phyloP scores from a whole-genome alignment of 1,140 invertebrate genomes.

The Argopecten irradians region DNA sequence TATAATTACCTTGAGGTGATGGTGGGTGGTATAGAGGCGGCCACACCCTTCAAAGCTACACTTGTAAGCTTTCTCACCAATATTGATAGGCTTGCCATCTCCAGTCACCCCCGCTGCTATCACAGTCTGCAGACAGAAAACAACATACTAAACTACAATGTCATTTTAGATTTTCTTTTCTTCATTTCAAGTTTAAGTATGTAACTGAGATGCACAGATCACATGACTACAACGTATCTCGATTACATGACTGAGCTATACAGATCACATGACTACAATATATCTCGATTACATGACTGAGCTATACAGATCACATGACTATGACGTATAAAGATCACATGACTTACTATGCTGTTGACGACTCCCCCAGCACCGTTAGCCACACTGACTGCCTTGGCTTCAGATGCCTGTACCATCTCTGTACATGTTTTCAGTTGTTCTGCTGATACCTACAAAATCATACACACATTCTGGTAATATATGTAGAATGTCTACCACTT shows the following conservation, averaged over 20 bases:
- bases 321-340: background rate
- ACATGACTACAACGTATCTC: background rate
- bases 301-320: background rate
- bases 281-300: background rate
- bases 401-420: background rate
- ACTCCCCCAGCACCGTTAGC: background rate
- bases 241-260: background rate
- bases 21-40: constrained; percentile 80
- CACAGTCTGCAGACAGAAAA: constrained; percentile 42
- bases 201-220: background rate
- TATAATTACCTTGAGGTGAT: constrained; percentile 79
- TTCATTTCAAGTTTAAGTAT: background rate
- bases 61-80: constrained; percentile 74
- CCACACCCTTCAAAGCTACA: constrained; percentile 80
- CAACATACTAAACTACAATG: constrained; percentile 26
- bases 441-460: background rate
- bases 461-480: too few species aligned
- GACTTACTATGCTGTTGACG: background rate
- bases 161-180: background rate
- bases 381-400: background rate
- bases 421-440: background rate
- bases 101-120: constrained; percentile 41
- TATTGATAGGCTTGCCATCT: constrained; percentile 57
- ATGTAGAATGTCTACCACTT: too few species aligned
- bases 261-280: constrained; percentile 5